A percentile compares a stretch with the other conserved stretches of the same genome.
Conservation (phyloP, 2,888 invertebrate species). For the Lochmaea capreae region DNA sequence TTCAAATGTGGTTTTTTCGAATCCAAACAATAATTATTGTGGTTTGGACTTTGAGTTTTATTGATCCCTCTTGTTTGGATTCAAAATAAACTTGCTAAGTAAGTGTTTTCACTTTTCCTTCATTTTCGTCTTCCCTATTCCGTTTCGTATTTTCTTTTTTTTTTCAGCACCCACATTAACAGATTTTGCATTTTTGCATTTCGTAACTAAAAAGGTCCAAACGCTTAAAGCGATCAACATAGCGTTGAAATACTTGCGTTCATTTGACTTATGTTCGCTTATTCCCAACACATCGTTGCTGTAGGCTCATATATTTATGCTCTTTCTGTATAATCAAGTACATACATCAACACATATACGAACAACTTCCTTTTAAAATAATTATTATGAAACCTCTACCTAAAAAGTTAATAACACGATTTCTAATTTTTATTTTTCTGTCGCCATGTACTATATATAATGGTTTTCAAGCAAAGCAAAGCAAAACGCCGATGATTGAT, state of each 20-base stretch:
- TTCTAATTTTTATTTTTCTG: neutral
- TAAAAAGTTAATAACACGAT: constrained; percentile 4
- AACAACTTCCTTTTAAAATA: constrained; percentile 1
- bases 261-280: neutral
- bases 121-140: no score
- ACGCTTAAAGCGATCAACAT: neutral
- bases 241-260: neutral
- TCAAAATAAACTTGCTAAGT: no score
- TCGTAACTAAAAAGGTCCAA: neutral
- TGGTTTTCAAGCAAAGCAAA: constrained; percentile 28
- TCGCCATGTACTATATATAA: constrained; percentile 1
- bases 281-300: neutral
- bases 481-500: constrained; percentile 31
- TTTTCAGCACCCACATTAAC: no score
- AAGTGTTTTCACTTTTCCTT: no score
- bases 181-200: neutral
- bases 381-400: neutral
- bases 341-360: neutral
- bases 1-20: no score
- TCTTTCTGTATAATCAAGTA: neutral
- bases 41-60: no score
- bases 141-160: no score
- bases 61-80: no score
- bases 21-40: no score
- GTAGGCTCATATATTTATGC: neutral